These are phyloP conservation scores for Autographa pulchrina DNA, from an alignment of 2,888 invertebrate species.

Conservation along the genomic window DNA sequence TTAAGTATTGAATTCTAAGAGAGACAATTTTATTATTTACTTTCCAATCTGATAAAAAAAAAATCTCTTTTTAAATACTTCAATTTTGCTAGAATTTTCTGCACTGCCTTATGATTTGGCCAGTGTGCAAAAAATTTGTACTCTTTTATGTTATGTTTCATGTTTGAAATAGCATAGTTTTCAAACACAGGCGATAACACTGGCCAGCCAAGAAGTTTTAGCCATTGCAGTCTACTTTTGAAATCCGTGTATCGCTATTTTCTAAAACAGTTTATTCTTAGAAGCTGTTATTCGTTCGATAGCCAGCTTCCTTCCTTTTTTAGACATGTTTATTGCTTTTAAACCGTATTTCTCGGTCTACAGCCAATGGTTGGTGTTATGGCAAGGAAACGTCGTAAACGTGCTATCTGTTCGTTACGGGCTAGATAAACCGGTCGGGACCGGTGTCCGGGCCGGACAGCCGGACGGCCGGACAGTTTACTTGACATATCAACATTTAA, in stretches of 20 bases:
- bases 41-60: no score
- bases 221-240: neutral
- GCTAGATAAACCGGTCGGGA: conserved; percentile 32
- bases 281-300: neutral
- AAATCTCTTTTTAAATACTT: no score
- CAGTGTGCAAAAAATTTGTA: no score
- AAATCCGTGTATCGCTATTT: neutral
- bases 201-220: no score
- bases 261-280: conserved; percentile 15
- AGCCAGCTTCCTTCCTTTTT: conserved; percentile 12
- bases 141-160: no score
- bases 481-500: conserved; percentile 12
- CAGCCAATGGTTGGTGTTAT: conserved; percentile 15
- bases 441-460: neutral
- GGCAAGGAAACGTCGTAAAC: conserved; percentile 30
- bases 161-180: no score
- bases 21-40: no score
- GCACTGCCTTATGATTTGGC: no score
- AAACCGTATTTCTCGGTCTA: conserved; percentile 1
- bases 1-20: no score
- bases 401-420: conserved; percentile 33
- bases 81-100: no score
- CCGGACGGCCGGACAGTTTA: neutral
- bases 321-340: conserved; percentile 18
- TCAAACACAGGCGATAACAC: no score